These are phyloP conservation scores for Aphidius colemani DNA, from an alignment of 2,888 invertebrate genomes.

Conservation along the genomic window DNA sequence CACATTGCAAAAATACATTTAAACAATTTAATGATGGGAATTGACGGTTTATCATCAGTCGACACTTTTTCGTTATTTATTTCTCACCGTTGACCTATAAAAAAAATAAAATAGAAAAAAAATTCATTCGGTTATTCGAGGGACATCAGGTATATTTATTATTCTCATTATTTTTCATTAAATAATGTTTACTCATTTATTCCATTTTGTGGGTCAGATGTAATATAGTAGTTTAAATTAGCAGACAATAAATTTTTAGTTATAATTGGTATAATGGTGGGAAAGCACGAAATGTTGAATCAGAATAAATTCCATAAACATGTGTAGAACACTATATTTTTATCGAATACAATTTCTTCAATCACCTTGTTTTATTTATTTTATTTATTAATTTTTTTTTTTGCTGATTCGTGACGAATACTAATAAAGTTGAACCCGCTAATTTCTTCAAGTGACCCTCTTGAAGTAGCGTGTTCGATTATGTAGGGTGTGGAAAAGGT, in stretches of 20 bases:
- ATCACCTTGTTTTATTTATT: conserved; percentile 9
- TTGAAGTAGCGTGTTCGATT: conserved; percentile 6
- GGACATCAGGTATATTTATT: not conserved
- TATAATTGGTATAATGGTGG: conserved; percentile 10
- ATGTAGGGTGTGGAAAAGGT: not conserved
- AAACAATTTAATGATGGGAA: conserved; percentile 42
- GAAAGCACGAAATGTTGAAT: conserved; percentile 17
- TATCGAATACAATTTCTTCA: conserved; percentile 28
- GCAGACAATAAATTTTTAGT: conserved; percentile 1
- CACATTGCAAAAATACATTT: conserved; percentile 16
- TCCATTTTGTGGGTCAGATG: conserved; percentile 6
- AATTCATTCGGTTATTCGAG: not conserved
- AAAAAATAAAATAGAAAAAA: too few relatives aligned
- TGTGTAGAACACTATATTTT: conserved; percentile 23
- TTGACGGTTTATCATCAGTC: conserved; percentile 49
- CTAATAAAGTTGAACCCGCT: conserved; percentile 52
- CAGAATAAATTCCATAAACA: conserved; percentile 6
- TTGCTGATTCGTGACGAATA: conserved; percentile 42
- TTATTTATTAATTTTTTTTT: conserved; percentile 5
- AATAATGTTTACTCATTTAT: not conserved
- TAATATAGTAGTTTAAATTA: not conserved
- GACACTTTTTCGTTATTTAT: conserved; percentile 28
- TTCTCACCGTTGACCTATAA: not conserved
- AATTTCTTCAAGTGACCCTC: conserved; percentile 45
- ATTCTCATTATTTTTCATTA: not conserved